A percentile compares a stretch with the other conserved stretches of the same genome.
phyloP scores from a whole-genome alignment of 1,140 invertebrate genomes.

The Coptotermes formosanus region DNA sequence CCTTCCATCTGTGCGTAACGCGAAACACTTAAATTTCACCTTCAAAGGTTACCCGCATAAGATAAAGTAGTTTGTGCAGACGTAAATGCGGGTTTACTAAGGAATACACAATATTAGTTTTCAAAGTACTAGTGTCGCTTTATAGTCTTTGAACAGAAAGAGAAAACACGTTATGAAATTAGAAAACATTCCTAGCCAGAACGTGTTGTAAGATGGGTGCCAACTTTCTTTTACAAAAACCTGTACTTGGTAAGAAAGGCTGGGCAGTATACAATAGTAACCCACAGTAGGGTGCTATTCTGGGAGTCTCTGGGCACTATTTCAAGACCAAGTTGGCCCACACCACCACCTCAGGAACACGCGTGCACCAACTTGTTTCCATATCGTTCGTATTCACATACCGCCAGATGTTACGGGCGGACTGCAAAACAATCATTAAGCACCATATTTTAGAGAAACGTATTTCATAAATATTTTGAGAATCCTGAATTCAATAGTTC shows the following conservation, averaged over 20 bases:
- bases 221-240: background rate
- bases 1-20: background rate
- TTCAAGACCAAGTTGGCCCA: conserved; percentile 9
- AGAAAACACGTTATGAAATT: background rate
- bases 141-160: background rate
- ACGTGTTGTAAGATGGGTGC: background rate
- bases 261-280: conserved; percentile 5
- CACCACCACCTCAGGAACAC: background rate
- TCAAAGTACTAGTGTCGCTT: background rate
- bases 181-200: background rate
- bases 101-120: background rate
- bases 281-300: background rate
- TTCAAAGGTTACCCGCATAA: background rate
- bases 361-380: background rate
- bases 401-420: background rate
- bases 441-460: too few relatives aligned
- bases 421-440: too few relatives aligned
- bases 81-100: background rate
- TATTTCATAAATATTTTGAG: too few relatives aligned
- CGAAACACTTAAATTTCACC: background rate
- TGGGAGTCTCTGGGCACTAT: background rate
- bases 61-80: background rate
- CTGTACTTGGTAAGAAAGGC: background rate
- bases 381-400: background rate
- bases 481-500: too few relatives aligned